Conservation (phyloP, 2,888 invertebrate genomes). For the Dyspetes luteomarginatus region DNA sequence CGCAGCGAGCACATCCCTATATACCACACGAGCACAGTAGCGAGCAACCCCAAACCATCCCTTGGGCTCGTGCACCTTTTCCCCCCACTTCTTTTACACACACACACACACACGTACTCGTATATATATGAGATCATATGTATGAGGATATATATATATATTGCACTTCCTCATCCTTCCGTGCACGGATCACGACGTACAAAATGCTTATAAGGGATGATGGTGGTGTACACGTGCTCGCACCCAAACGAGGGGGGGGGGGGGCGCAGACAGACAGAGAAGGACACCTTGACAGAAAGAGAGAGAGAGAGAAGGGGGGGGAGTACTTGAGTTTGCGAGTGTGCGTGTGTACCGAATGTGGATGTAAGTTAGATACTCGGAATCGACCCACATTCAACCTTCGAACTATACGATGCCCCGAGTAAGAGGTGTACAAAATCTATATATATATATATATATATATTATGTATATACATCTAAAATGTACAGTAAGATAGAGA, state of each 20-base stretch:
- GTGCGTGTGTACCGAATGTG: conserved; percentile 57
- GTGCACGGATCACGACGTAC: conserved; percentile 36
- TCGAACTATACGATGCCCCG: conserved; percentile 62
- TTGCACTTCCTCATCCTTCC: conserved; percentile 31
- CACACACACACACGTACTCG: no score
- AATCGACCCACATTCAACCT: conserved; percentile 77
- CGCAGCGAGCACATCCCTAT: conserved; percentile 67
- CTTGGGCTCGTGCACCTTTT: conserved; percentile 19
- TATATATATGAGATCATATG: no score
- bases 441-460: conserved; percentile 16
- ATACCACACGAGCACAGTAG: no score
- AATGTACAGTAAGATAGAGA: conserved; percentile 36
- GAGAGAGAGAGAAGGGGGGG: background rate
- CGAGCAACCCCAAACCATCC: conserved; percentile 41
- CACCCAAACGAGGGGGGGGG: conserved; percentile 29
- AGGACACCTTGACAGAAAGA: background rate
- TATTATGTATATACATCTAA: background rate
- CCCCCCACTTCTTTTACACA: background rate
- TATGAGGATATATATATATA: conserved; percentile 1
- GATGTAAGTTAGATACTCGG: conserved; percentile 72
- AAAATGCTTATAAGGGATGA: conserved; percentile 15
- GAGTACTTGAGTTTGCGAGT: conserved; percentile 23
- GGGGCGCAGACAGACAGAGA: conserved; percentile 18
- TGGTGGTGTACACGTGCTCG: conserved; percentile 5
- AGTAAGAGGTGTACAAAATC: conserved; percentile 20